Evolutionary conservation across 2,797 vertebrate species (phyloP), one percentile per base, ranked within the genome.

Genomic region (Basileuterus tristriatus): DNA sequence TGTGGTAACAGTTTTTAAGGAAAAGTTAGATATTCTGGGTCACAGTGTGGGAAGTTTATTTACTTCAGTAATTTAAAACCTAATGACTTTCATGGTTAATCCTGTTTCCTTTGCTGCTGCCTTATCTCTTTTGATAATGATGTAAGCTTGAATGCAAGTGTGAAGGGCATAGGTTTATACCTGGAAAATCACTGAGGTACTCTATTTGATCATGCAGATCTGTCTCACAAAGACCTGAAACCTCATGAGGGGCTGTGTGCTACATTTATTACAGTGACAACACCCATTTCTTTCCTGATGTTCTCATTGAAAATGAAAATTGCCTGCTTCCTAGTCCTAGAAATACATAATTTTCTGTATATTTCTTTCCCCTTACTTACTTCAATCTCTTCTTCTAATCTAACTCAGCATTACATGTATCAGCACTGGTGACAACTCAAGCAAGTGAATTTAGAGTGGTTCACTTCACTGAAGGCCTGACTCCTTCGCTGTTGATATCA

Each of bases 41-140:
- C 74, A 90, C 91, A 74, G 79, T 63, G 85, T 0, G 0, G 80
- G 62, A 92, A 89, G 65, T 96, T 96, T 97, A 89, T 96, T 97
- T 97, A 95, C 92, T 87, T 85, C 79, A 87, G 93, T 83, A 96
- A 91, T 96, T 97, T 96, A 92, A 97, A 97, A 96, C 90, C 93
- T 97, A 96, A 97, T 96, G 94, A 97, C 96, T 97, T 95, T 87
- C 89, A 87, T 92, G 80, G 90, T 90, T 97, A 97, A 97, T 94
- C 95, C 95, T 96, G 93, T 93, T 97, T 94, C 91, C 82, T 94
- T 94, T 95, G 87, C 92, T 96, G 82, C 80, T 71, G 47, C 87
- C 94, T 97, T 97, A 94, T 96, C 95, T 97, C 82, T 94, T 96
- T 94, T 96, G 93, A 94, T 96, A 94, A 87, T 96, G 91, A 95